These are phyloP conservation scores for Chalcis sispes DNA, from an alignment of 2,888 invertebrate species.

Conservation along the genomic window DNA sequence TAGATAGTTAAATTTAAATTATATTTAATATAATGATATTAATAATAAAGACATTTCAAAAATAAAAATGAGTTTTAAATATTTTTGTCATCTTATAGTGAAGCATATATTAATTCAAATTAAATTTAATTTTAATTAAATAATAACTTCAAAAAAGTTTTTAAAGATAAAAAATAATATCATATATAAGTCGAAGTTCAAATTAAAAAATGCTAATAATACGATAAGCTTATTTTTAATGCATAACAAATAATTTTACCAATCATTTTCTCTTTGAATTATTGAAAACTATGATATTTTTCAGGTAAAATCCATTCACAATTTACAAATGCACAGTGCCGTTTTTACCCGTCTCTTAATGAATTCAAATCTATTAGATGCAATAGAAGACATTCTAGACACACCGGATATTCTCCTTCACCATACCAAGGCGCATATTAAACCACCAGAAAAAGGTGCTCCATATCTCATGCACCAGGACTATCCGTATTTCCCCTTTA, in stretches of 20 bases:
- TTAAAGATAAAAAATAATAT: no score
- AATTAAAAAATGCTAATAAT: no score
- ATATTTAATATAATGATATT: background rate
- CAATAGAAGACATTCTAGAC: slow-evolving; percentile 78
- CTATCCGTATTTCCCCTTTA: slow-evolving; percentile 80
- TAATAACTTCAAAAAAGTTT: no score
- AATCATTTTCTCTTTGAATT: no score
- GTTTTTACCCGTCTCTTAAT: slow-evolving; percentile 77
- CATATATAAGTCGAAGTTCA: no score
- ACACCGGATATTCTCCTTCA: slow-evolving; percentile 79
- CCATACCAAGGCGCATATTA: slow-evolving; percentile 80
- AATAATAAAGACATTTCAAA: no score
- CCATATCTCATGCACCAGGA: slow-evolving; percentile 81
- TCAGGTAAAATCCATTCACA: slow-evolving; percentile 80
- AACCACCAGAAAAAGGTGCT: slow-evolving; percentile 80
- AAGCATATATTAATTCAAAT: no score
- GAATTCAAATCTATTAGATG: slow-evolving; percentile 77
- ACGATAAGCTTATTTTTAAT: no score
- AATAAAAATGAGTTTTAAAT: background rate
- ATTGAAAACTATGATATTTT: no score
- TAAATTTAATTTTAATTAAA: no score
- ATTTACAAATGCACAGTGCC: slow-evolving; percentile 79
- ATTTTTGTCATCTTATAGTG: background rate
- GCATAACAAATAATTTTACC: no score
- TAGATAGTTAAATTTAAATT: background rate